Conservation (phyloP, 2,888 invertebrate species). For the Himalopsyche japonica region DNA sequence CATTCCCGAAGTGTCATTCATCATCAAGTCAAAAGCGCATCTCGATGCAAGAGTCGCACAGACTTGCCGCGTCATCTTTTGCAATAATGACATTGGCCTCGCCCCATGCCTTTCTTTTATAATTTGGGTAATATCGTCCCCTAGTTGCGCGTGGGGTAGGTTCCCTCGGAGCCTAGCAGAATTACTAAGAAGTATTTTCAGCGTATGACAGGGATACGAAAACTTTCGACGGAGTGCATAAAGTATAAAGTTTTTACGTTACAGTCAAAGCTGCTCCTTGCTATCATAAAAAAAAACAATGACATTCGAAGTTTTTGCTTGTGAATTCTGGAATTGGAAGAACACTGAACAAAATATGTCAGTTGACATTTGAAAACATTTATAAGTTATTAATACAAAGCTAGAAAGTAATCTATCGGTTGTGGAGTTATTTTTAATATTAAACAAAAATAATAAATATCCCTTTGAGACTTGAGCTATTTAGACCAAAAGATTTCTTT, state of each 20-base stretch:
- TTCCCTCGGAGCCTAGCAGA: background rate
- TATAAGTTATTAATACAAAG: too few species aligned
- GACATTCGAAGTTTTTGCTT: background rate
- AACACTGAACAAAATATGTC: too few species aligned
- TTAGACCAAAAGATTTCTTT: too few species aligned
- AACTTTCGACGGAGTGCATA: background rate
- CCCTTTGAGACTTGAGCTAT: too few species aligned
- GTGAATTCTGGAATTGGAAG: too few species aligned
- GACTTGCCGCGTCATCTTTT: constrained; percentile 18
- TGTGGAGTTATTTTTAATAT: too few species aligned
- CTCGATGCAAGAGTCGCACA: background rate
- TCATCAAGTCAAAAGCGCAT: constrained; percentile 21
- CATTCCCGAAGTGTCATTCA: constrained; percentile 9
- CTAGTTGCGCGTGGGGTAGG: constrained; percentile 7
- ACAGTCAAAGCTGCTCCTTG: background rate
- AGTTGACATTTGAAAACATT: too few species aligned
- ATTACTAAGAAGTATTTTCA: constrained; percentile 23
- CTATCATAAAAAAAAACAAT: background rate
- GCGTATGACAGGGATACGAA: background rate
- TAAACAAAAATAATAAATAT: too few species aligned
- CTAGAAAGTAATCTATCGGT: too few species aligned
- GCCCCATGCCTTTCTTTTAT: constrained; percentile 29
- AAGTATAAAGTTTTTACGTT: background rate
- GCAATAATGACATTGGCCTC: constrained; percentile 34
- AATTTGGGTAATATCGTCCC: constrained; percentile 40